phyloP scores from a whole-genome alignment of 2,113 vertebrate genomes.

The Anarrhichthys ocellatus region DNA sequence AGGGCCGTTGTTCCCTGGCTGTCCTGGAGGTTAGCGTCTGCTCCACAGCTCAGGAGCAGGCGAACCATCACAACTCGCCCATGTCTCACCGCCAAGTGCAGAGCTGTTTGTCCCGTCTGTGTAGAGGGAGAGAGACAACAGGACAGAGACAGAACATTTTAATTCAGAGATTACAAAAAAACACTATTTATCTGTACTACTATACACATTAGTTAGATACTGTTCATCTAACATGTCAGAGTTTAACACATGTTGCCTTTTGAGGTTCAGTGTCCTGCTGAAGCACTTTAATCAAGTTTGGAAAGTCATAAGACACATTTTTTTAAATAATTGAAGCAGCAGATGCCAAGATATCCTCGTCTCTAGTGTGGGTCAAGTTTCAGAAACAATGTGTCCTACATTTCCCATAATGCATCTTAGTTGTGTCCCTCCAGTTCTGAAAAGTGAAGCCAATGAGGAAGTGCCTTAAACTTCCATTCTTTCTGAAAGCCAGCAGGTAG shows the following conservation, averaged over 20 bases:
- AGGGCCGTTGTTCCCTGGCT: constrained; percentile 89
- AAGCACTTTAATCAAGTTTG: not conserved
- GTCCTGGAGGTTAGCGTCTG: constrained; percentile 87
- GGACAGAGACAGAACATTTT: not conserved
- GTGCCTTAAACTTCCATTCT: too few species aligned
- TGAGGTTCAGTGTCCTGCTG: not conserved
- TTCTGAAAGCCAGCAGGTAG: too few species aligned
- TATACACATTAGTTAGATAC: too few species aligned
- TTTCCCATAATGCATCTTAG: not conserved
- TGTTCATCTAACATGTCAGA: not conserved
- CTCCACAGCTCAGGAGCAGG: constrained; percentile 86
- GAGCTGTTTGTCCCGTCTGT: constrained; percentile 90
- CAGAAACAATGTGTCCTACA: not conserved
- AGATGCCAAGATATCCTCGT: not conserved
- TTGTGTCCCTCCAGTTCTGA: too few species aligned
- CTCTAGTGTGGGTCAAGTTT: too few species aligned
- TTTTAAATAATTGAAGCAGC: not conserved
- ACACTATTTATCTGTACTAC: not conserved
- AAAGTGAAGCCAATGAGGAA: too few species aligned
- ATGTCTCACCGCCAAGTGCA: constrained; percentile 92
- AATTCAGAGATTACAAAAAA: not conserved
- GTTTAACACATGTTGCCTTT: not conserved
- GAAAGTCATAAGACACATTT: not conserved
- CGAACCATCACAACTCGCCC: constrained; percentile 88
- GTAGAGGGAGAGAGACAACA: not conserved